Base-by-base conservation (phyloP, 2,888 invertebrate genomes). In the Platypus cylindrus region DNA sequence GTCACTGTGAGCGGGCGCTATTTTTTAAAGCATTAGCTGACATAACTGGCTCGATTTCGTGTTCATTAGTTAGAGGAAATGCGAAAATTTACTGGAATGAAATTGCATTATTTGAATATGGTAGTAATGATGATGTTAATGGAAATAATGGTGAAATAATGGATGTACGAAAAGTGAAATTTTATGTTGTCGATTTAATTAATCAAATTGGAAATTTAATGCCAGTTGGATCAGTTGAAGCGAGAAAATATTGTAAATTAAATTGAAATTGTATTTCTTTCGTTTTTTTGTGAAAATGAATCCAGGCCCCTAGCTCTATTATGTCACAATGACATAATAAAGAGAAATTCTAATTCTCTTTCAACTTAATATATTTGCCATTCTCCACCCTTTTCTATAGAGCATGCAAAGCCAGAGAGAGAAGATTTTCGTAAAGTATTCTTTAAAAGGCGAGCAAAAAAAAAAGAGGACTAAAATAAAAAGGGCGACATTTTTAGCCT, bases 21-120 rank as follows among this genome's bases (percentile, higher is more conserved):
- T 58, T 71, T 2, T 70, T 68, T 49, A 56, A 56, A 45, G 66
- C 65, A 2, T 49, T 71, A n/a, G 68, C 68, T 2, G 71, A 72
- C 44, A n/a, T n/a, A n/a, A 55, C 58, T 41, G 55, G 68, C 35
- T 57, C 59, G 9, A 53, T 71, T 17, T 67, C 68, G 0, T 58
- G 62, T 20, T 59, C 64, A 3, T 48, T 72, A 13, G 60, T 64
- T 3, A 59, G 64, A 23, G 51, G 53, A n/a, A 44, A 29, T 12
- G 45, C 43, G 26, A 45, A 43, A 13, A 32, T 55, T n/a, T 60
- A 57, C 46, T 61, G 59, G 59, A 62, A 62, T 39, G 60, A 60
- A 48, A 51, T 62, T 8, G 51, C 53, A n/a, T 25, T 46, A 16
- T 40, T 47, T 16, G 42, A 42, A 18, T 23, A 23, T 12, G 17